Evolutionary conservation across 2,888 invertebrate species (phyloP), one percentile per base, ranked within the genome.

Genomic region (Apotomis betuletana): DNA sequence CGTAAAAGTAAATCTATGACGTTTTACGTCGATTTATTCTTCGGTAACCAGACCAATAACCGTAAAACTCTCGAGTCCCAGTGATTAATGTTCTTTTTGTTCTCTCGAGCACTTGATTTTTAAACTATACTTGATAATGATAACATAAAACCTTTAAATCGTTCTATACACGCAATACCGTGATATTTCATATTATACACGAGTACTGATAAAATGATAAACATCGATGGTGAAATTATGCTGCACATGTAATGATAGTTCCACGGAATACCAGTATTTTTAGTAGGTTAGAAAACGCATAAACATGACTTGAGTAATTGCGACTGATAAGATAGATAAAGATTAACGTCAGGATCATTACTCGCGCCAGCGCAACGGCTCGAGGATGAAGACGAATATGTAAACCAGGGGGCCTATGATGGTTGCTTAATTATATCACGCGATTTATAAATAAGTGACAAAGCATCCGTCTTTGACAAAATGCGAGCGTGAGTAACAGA

Each of bases 271-370:
- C 63, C 10, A 44, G 57, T 67, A 6, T 41, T 71, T 12, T 60
- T 58, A 68, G 58, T 72, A 59, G 67, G 72, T 62, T 67, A 57
- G 12, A 63, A 63, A 67, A 44, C 46, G 58, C 63, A 68, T 72
- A 12, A 44, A 36, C 67, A 38, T 57, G 13, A 55, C 51, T 49
- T 52, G 27, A 27, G 27, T 27, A 58, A 27, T 51, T 27, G 55
- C 57, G 49, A 12, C 10, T 61, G 68, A 72, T 72, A 72, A 72
- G 72, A 72, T 72, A 68, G 15, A 67, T 67, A 67, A 49, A 46
- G 57, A 58, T 62, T 71, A 71, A 67, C 46, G 60, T 51, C 55
- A 38, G 46, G 13, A 38, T 36, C 55, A 58, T 67, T 58, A 54
- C 44, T 27, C 44, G 38, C 54, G 15, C 63, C 5, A 41, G 41